phyloP scores from a whole-genome alignment of 1,140 invertebrate species.

The Danaus melanippus region DNA sequence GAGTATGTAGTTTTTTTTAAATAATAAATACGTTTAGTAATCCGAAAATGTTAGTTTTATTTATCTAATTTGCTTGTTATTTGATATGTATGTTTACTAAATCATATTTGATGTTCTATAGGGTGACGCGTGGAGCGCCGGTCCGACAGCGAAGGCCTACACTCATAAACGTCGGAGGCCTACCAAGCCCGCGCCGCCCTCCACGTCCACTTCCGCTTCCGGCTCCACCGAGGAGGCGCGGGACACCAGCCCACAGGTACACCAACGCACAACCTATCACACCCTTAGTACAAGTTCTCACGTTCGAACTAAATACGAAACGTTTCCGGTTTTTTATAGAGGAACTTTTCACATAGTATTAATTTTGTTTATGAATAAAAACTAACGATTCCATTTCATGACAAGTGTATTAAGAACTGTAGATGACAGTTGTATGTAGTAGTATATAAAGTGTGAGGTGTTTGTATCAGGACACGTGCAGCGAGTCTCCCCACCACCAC shows the following conservation, averaged over 20 bases:
- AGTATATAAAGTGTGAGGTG: not conserved
- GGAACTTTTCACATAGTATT: too few relatives aligned
- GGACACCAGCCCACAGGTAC: conserved; percentile 55
- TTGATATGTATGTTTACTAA: too few relatives aligned
- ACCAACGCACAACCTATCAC: not conserved
- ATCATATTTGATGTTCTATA: conserved; percentile 1
- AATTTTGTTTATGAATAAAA: too few relatives aligned
- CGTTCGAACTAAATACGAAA: too few relatives aligned
- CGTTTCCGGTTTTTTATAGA: too few relatives aligned
- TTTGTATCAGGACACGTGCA: conserved; percentile 48
- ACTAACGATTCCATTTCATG: too few relatives aligned
- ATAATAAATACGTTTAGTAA: too few relatives aligned
- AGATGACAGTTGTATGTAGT: too few relatives aligned
- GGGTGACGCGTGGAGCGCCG: conserved; percentile 20
- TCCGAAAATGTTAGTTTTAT: too few relatives aligned
- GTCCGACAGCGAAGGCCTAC: conserved; percentile 37
- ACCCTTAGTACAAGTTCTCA: not conserved
- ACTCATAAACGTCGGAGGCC: conserved; percentile 52
- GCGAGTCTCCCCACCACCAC: conserved; percentile 54
- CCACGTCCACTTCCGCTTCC: conserved; percentile 34
- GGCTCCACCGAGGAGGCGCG: conserved; percentile 47
- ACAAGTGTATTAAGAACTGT: too few relatives aligned
- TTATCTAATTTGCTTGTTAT: too few relatives aligned
- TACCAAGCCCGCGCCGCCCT: conserved; percentile 35
- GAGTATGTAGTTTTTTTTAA: too few relatives aligned